Evolutionary conservation across 2,113 vertebrate species (phyloP), one percentile per base, ranked within the genome.

Genomic region (Hydropotes inermis): DNA sequence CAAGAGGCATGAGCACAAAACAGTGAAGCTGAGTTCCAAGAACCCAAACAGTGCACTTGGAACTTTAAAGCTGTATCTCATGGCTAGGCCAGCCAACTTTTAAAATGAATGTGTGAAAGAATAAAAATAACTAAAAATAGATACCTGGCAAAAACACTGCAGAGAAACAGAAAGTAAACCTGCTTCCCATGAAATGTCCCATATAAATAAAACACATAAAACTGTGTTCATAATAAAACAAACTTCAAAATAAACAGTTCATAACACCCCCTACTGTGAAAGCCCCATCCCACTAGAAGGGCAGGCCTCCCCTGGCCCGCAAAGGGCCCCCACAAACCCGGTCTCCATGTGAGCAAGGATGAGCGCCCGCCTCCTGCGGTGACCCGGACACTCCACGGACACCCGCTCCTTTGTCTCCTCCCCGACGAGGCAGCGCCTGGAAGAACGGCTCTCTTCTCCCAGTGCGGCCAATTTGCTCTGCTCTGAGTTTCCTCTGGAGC

Each of bases 191-290:
- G 58, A 94, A 94, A 94, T 45, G 55, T 0, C 15, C 5, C n/a
- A 84, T n/a, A 60, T 52, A 95, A 96, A 94, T 19, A 94, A 83
- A 58, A 50, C 25, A 76, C 4, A 64, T 23, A 91, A 94, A 96
- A 89, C 55, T 11, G 9, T 70, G 64, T 11, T 70, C 64, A 70
- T 70, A 21, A 11, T 9, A 67, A 67, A 36, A 11, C n/a, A 36
- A 36, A 70, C 8, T 21, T 23, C 19, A 39, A 11, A 21, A 36
- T 1, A 5, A 70, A 12, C 19, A 1, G 19, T 0, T n/a, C n/a
- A 0, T 23, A 11, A 78, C 36, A 89, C 6, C 64, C 21, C n/a
- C 60, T 50, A 60, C 52, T 70, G 58, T 67, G 43, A 92, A 78
- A 93, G 85, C 45, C 85, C 87, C 11, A 19, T 28, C 95, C 76